Conservation (phyloP, 1,140 invertebrate species). For the Nasonia vitripennis region DNA sequence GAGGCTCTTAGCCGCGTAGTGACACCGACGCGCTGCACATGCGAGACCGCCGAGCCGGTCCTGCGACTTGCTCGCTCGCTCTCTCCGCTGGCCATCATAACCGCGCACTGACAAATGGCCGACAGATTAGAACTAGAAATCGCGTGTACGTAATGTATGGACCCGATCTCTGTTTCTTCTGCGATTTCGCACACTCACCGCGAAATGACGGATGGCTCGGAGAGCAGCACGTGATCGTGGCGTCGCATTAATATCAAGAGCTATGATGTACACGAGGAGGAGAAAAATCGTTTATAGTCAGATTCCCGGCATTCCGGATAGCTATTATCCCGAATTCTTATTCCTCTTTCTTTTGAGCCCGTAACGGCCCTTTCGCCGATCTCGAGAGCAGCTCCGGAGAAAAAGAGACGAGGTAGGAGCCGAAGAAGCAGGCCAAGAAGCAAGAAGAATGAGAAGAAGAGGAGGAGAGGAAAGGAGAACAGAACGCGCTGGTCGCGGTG, state of each 20-base stretch:
- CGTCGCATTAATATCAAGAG: too few species aligned
- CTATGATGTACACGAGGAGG: background rate
- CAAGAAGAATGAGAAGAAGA: background rate
- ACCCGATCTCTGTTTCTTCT: background rate
- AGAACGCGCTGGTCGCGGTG: constrained; percentile 56
- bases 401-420: background rate
- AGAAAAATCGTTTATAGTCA: background rate
- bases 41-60: constrained; percentile 59
- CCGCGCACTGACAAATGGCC: constrained; percentile 68
- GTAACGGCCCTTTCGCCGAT: background rate
- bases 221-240: too few species aligned
- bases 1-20: constrained; percentile 30
- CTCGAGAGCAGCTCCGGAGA: background rate
- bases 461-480: background rate
- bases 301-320: background rate
- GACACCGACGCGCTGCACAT: constrained; percentile 57
- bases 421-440: background rate
- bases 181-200: background rate
- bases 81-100: constrained; percentile 62
- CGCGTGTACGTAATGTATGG: background rate
- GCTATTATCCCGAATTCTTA: background rate
- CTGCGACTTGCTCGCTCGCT: constrained; percentile 54
- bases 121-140: constrained; percentile 61
- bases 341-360: constrained; percentile 15
- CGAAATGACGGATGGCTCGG: background rate